Base-by-base conservation (phyloP, 1,140 invertebrate species). In the Nasonia longicornis region DNA sequence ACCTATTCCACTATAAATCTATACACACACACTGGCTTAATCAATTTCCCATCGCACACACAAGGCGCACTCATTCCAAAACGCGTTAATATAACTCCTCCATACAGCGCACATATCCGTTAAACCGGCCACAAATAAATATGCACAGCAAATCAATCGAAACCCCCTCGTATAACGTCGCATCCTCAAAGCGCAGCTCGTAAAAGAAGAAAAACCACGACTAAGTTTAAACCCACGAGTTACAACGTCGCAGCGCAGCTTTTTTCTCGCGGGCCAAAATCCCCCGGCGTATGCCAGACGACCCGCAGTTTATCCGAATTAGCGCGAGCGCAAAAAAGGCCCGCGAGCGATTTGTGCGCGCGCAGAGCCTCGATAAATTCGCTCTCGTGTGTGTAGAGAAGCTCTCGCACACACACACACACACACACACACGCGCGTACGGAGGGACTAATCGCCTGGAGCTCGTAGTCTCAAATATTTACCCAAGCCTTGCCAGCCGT, bases 391-490 rank as follows among this genome's bases (percentile, higher is more conserved):
- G 6, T 20, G n/a, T 7, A 58, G 3, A 42, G 16, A n/a, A 20
- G 20, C 16, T 3, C 52, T 1, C 52, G 6, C 52, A 8, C 52
- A n/a, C 20, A n/a, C 70, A 22, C 70, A 22, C n/a, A 31, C 52
- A 8, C 52, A n/a, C 20, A n/a, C 70, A 22, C 70, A 22, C n/a
- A 31, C n/a, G n/a, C n/a, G n/a, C 69, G 14, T 1, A 20, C 35
- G 31, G 45, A 52, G 38, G 0, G 22, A 8, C n/a, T 74, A 74
- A 74, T 74, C 72, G 72, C 26, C 20, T 3, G 7, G 52, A 58
- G 72, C 72, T 45, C 16, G 48, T 29, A 58, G 2, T 74, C 35
- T 42, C 72, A 74, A 74, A 74, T 74, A 74, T 74, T 74, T 74
- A 74, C 72, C 72, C 26, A 74, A 74, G 42, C 48, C 69, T 52